phyloP scores from a whole-genome alignment of 35 echinoderm and acorn worm species.

The Acanthaster planci region DNA sequence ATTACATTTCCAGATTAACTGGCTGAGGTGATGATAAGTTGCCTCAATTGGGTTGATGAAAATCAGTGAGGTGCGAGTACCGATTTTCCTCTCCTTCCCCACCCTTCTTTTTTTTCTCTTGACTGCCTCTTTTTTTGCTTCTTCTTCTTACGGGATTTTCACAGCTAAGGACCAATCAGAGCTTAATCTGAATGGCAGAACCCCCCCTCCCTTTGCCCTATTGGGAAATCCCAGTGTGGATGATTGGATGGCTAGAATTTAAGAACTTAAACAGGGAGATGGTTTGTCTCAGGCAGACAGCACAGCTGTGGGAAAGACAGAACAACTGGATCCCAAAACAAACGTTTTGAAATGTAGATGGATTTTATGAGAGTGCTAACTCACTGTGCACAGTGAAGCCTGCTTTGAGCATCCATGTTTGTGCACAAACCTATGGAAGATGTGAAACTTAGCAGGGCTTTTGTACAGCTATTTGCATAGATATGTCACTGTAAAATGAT shows the following conservation, averaged over 20 bases:
- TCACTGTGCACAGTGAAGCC: neutral
- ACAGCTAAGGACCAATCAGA: neutral
- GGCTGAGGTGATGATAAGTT: conserved; percentile 6
- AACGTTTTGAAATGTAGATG: neutral
- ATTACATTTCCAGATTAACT: conserved; percentile 32
- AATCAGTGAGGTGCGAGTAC: conserved; percentile 3
- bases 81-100: neutral
- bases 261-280: neutral
- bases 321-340: neutral
- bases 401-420: too few species aligned
- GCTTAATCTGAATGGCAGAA: neutral
- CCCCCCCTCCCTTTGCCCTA: too few species aligned
- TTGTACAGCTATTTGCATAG: too few species aligned
- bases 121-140: neutral
- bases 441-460: too few species aligned
- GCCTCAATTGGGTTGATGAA: neutral
- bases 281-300: neutral
- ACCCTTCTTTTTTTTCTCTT: neutral
- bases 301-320: neutral
- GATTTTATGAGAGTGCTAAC: neutral
- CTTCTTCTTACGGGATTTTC: neutral
- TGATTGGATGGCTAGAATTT: neutral
- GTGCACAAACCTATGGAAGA: too few species aligned
- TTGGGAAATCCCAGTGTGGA: neutral
- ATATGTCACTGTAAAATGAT: too few species aligned